Conservation (phyloP, 1,140 invertebrate species). For the Drosophila suzukii region DNA sequence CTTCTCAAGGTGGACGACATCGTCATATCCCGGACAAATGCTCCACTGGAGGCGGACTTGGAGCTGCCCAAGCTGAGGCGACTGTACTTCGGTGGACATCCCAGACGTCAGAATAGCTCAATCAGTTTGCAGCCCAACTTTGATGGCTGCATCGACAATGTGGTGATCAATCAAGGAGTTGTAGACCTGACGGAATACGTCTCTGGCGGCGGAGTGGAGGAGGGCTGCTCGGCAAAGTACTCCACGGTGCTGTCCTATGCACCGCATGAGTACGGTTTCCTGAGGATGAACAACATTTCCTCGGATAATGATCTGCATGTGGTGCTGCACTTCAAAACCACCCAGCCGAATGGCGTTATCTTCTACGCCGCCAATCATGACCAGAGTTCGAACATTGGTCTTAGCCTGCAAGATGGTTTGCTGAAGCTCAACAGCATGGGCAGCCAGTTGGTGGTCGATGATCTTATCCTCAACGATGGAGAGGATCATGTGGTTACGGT, state of each 20-base stretch:
- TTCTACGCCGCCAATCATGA: constrained; percentile 90
- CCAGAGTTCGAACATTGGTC: constrained; percentile 87
- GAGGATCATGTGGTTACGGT: constrained; percentile 97
- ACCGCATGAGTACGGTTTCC: constrained; percentile 87
- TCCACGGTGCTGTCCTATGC: constrained; percentile 76
- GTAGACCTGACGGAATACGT: constrained; percentile 92
- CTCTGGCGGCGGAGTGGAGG: constrained; percentile 91
- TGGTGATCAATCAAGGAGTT: constrained; percentile 90
- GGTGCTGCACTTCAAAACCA: constrained; percentile 95
- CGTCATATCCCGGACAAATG: constrained; percentile 81
- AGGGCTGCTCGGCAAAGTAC: constrained; percentile 92
- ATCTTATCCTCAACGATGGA: constrained; percentile 92
- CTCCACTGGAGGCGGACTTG: constrained; percentile 73
- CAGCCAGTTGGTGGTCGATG: constrained; percentile 86
- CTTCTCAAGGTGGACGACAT: constrained; percentile 89
- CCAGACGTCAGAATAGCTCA: constrained; percentile 87
- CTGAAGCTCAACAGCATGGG: constrained; percentile 90
- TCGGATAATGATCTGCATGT: constrained; percentile 88
- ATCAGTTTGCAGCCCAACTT: constrained; percentile 91
- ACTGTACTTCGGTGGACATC: constrained; percentile 96
- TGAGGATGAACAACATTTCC: constrained; percentile 87
- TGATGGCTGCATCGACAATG: constrained; percentile 96
- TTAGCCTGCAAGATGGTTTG: constrained; percentile 89
- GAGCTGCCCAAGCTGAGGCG: constrained; percentile 87
- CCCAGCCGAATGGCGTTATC: constrained; percentile 90